Evolutionary conservation across 2,888 invertebrate species (phyloP).

Genomic region (Ferrisia virgata): DNA sequence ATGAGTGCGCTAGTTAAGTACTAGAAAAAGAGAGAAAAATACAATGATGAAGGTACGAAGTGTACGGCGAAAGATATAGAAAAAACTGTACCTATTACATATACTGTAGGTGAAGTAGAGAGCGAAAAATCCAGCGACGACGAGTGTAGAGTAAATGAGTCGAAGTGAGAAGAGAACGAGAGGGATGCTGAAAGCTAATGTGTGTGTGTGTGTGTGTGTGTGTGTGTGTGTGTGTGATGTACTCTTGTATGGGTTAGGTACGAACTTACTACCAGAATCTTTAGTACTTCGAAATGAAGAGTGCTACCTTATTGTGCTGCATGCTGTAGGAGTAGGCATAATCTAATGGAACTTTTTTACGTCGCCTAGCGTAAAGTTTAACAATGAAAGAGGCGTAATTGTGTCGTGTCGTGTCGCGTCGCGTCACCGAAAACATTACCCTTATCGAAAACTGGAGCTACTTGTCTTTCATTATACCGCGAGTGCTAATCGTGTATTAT

Average conservation of each 20-base stretch:
- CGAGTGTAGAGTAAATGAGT: background rate
- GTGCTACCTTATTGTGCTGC: background rate
- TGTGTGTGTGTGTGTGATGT: background rate
- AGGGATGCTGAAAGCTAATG: background rate
- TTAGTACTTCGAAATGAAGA: too few species aligned
- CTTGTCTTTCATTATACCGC: too few species aligned
- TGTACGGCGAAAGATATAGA: too few species aligned
- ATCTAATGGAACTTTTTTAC: background rate
- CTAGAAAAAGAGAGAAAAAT: background rate
- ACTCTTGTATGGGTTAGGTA: too few species aligned
- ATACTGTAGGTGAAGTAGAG: too few species aligned
- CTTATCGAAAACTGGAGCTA: background rate
- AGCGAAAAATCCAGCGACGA: background rate
- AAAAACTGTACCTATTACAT: too few species aligned
- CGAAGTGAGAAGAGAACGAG: background rate
- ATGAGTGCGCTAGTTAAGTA: conserved; percentile 36
- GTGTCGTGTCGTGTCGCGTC: background rate
- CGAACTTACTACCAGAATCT: too few species aligned
- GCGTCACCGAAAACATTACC: background rate
- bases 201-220: background rate
- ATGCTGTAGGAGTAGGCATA: background rate
- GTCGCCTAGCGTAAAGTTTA: background rate
- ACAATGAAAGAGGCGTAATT: background rate
- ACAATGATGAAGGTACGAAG: background rate
- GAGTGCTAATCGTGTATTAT: background rate